Evolutionary conservation across 2,797 vertebrate genomes (phyloP).

Genomic region (Naso thynnoides): DNA sequence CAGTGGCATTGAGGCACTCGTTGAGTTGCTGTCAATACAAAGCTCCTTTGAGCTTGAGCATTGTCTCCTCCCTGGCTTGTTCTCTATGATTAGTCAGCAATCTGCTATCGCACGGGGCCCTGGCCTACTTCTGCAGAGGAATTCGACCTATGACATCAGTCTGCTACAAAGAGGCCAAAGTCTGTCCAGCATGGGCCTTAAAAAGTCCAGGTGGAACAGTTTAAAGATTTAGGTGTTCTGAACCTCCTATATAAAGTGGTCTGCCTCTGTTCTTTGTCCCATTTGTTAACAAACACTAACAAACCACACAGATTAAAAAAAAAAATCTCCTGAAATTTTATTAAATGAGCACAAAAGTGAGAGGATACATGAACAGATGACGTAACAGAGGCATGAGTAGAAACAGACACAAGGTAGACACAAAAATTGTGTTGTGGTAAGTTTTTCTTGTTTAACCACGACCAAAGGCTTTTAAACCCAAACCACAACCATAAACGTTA

Average conservation of each 20-base stretch:
- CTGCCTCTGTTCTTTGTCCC: slow-evolving; percentile 35
- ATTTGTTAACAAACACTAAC: slow-evolving; percentile 48
- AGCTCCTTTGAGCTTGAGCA: slow-evolving; percentile 79
- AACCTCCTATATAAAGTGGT: slow-evolving; percentile 40
- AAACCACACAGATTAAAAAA: slow-evolving; percentile 31
- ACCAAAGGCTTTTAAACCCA: slow-evolving; percentile 46
- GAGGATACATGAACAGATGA: slow-evolving; percentile 16
- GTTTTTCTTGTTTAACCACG: slow-evolving; percentile 46
- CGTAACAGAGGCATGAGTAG: slow-evolving; percentile 13
- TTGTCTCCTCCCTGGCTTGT: slow-evolving; percentile 72
- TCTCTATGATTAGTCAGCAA: slow-evolving; percentile 87
- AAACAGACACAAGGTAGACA: slow-evolving; percentile 51
- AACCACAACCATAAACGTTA: slow-evolving; percentile 47
- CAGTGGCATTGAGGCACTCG: slow-evolving; percentile 48
- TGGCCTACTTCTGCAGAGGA: slow-evolving; percentile 84
- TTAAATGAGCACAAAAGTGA: slow-evolving; percentile 12
- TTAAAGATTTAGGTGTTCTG: slow-evolving; percentile 54
- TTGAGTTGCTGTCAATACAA: slow-evolving; percentile 72
- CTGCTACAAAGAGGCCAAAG: slow-evolving; percentile 81
- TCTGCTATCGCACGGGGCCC: slow-evolving; percentile 81
- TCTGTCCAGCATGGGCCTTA: slow-evolving; percentile 70
- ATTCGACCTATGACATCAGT: slow-evolving; percentile 89
- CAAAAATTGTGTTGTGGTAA: slow-evolving; percentile 46
- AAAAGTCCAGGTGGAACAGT: slow-evolving; percentile 75
- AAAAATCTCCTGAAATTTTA: neutral